Conservation (phyloP, 2,113 vertebrate species). For the Microcebus lehilahytsara region DNA sequence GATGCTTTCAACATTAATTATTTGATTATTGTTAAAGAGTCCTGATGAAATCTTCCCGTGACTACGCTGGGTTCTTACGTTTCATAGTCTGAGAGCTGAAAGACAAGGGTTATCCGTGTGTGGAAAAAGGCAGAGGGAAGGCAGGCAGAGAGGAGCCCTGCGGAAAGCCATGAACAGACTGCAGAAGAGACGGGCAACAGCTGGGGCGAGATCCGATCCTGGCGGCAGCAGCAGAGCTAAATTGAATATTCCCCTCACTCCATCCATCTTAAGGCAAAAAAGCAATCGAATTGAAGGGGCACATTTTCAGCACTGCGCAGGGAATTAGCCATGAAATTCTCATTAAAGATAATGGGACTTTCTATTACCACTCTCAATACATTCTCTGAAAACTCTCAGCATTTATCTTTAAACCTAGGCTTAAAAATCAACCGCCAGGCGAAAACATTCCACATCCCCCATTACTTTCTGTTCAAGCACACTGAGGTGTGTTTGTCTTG, state of each 20-base stretch:
- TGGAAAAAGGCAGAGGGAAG: neutral
- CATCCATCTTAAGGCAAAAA: constrained; percentile 42
- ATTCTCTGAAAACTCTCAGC: neutral
- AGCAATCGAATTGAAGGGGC: constrained; percentile 15
- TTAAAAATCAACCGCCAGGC: constrained; percentile 32
- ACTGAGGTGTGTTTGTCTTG: neutral
- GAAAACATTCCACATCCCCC: neutral
- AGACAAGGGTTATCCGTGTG: constrained; percentile 46
- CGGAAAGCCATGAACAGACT: constrained; percentile 8
- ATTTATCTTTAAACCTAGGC: neutral
- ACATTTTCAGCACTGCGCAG: constrained; percentile 23
- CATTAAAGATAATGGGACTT: constrained; percentile 53
- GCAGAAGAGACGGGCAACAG: neutral
- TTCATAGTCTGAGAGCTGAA: neutral
- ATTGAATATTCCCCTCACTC: constrained; percentile 19
- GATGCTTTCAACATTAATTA: neutral
- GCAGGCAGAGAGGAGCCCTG: neutral
- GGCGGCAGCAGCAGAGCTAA: neutral
- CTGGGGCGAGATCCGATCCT: neutral
- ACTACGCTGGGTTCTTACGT: neutral
- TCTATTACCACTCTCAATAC: constrained; percentile 48
- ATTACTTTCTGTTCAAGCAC: neutral
- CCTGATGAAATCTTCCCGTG: neutral
- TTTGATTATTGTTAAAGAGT: neutral
- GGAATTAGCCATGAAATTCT: constrained; percentile 67